These are phyloP conservation scores for Toxotes lorentzi DNA, from an alignment of 2,797 vertebrate genomes.

Conservation along the genomic window DNA sequence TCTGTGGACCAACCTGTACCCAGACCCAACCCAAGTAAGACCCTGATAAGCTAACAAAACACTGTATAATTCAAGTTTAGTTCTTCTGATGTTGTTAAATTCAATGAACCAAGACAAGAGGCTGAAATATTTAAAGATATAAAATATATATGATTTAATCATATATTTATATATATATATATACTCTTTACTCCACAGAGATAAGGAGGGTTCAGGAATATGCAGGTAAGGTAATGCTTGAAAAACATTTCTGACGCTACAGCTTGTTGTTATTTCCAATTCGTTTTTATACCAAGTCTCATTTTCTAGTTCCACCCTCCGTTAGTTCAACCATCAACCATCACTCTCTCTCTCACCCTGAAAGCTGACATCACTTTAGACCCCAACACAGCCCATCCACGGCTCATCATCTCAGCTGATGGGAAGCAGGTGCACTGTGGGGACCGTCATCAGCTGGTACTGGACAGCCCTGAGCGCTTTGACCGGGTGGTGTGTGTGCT, in stretches of 20 bases:
- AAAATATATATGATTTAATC: neutral
- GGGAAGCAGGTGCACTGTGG: slow-evolving; percentile 81
- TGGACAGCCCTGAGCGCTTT: slow-evolving; percentile 81
- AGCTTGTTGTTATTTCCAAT: neutral
- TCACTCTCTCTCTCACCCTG: neutral
- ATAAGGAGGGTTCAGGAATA: slow-evolving; percentile 78
- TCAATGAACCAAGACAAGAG: neutral
- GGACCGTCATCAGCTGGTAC: slow-evolving; percentile 72
- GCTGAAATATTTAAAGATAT: too few species aligned
- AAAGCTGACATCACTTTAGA: slow-evolving; percentile 86
- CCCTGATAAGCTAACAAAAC: neutral
- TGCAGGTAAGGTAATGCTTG: slow-evolving; percentile 68
- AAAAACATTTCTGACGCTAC: neutral
- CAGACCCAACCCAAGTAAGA: slow-evolving; percentile 75
- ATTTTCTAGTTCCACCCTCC: neutral
- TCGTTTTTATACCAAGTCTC: neutral
- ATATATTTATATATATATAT: slow-evolving; percentile 1
- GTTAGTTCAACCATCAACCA: neutral
- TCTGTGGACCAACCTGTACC: slow-evolving; percentile 34
- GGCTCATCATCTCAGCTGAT: slow-evolving; percentile 85
- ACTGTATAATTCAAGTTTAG: neutral
- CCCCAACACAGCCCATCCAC: slow-evolving; percentile 84
- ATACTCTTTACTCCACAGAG: slow-evolving; percentile 60
- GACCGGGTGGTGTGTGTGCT: slow-evolving; percentile 87
- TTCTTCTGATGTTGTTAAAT: neutral